Evolutionary conservation across 2,888 invertebrate species (phyloP).

Genomic region (Sinotaia quadrata): DNA sequence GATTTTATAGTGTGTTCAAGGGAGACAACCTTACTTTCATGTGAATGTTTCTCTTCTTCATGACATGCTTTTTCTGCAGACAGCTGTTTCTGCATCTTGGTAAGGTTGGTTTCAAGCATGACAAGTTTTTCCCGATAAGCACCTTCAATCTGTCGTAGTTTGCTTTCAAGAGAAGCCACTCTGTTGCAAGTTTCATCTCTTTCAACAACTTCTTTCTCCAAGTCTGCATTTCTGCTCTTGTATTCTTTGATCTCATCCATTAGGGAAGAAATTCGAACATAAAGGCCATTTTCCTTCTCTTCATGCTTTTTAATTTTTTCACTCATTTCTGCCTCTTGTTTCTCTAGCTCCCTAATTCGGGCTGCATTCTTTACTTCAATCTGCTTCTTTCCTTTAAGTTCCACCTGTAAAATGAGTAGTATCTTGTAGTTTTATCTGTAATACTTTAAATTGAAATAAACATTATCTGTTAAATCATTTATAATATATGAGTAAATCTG

Average conservation of each 20-base stretch:
- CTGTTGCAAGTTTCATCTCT: constrained; percentile 34
- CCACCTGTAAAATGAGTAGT: constrained; percentile 20
- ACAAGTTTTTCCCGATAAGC: constrained; percentile 26
- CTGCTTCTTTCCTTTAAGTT: constrained; percentile 34
- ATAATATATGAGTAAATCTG: no score
- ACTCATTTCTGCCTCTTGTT: constrained; percentile 39
- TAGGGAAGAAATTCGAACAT: constrained; percentile 36
- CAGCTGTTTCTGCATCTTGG: constrained; percentile 1
- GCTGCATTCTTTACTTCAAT: constrained; percentile 35
- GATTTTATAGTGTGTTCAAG: constrained; percentile 10
- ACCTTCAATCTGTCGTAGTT: constrained; percentile 36
- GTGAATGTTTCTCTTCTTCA: background rate
- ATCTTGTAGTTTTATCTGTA: no score
- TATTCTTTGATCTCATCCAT: constrained; percentile 39
- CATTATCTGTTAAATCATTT: no score
- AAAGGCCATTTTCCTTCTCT: constrained; percentile 39
- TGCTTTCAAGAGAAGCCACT: constrained; percentile 28
- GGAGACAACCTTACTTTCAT: background rate
- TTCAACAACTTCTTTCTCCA: constrained; percentile 30
- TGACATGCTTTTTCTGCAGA: constrained; percentile 3
- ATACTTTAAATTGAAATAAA: no score
- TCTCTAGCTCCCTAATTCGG: constrained; percentile 37
- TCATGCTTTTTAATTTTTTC: constrained; percentile 38
- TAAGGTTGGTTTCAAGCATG: constrained; percentile 8
- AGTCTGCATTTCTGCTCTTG: constrained; percentile 22